A percentile compares a stretch with the other conserved stretches of the same genome.
phyloP scores from a whole-genome alignment of 2,888 invertebrate species.

The Ochropleura leucogaster region DNA sequence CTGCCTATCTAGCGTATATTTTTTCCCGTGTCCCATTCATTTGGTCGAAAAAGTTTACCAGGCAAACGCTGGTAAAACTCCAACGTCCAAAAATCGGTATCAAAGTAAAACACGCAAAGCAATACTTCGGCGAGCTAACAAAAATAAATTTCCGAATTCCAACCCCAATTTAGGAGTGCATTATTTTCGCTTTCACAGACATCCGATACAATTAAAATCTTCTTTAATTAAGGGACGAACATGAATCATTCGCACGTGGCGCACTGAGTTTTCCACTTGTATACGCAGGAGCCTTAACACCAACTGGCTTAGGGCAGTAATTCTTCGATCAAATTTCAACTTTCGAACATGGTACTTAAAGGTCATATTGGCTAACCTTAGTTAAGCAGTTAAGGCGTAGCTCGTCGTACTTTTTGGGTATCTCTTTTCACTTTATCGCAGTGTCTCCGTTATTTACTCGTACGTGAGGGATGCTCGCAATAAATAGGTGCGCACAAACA shows the following conservation, averaged over 20 bases:
- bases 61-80: slow-evolving; percentile 58
- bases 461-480: slow-evolving; percentile 90
- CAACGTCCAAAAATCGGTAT: slow-evolving; percentile 74
- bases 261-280: slow-evolving; percentile 90
- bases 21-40: slow-evolving; percentile 32
- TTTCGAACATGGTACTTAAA: slow-evolving; percentile 72
- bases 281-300: slow-evolving; percentile 81
- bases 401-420: slow-evolving; percentile 80
- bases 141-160: slow-evolving; percentile 87
- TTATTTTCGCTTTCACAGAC: slow-evolving; percentile 91
- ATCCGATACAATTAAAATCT: slow-evolving; percentile 91
- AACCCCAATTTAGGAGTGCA: slow-evolving; percentile 90
- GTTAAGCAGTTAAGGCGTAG: slow-evolving; percentile 79
- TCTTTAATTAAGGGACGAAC: slow-evolving; percentile 91
- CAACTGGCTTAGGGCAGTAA: slow-evolving; percentile 73
- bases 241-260: slow-evolving; percentile 91
- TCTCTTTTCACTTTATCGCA: slow-evolving; percentile 90
- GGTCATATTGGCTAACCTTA: slow-evolving; percentile 71
- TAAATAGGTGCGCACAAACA: slow-evolving; percentile 90
- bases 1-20: slow-evolving; percentile 48
- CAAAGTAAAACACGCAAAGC: slow-evolving; percentile 82
- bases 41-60: slow-evolving; percentile 51
- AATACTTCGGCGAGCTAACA: slow-evolving; percentile 83
- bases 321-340: slow-evolving; percentile 75
- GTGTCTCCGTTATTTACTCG: slow-evolving; percentile 90